These are phyloP conservation scores for Caenorhabditis sp. DNA, from an alignment of 2,888 invertebrate genomes.

Conservation along the genomic window DNA sequence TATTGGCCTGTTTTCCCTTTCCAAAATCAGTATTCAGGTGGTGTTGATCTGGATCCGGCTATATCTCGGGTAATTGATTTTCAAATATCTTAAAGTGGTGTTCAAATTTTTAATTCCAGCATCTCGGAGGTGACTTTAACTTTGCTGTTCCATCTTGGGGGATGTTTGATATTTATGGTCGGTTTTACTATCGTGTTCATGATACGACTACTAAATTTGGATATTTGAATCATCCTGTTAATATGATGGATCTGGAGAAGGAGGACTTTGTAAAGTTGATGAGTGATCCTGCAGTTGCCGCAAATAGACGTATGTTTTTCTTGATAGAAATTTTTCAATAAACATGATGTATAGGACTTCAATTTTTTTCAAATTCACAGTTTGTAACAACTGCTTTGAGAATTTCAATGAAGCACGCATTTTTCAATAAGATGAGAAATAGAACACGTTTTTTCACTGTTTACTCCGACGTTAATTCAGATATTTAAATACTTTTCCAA, in stretches of 20 bases:
- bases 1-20: conserved; percentile 65
- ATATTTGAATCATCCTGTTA: conserved; percentile 63
- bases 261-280: conserved; percentile 58
- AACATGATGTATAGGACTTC: not conserved
- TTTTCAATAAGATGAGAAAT: too few relatives aligned
- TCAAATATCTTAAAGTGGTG: too few relatives aligned
- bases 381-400: not conserved
- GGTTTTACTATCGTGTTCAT: conserved; percentile 54
- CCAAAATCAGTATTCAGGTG: conserved; percentile 60
- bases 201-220: conserved; percentile 61
- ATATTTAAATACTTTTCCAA: too few relatives aligned
- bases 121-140: conserved; percentile 64
- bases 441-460: too few relatives aligned
- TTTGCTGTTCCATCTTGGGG: conserved; percentile 63
- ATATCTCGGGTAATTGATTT: conserved; percentile 52
- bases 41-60: conserved; percentile 63
- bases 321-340: not conserved
- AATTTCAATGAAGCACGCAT: too few relatives aligned
- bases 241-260: conserved; percentile 62
- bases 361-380: too few relatives aligned
- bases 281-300: conserved; percentile 51
- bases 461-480: too few relatives aligned
- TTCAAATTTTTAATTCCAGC: conserved; percentile 40
- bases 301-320: conserved; percentile 49
- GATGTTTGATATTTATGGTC: conserved; percentile 60